Base-by-base conservation (phyloP, 2,113 vertebrate genomes). In the Bostrychus sinensis region DNA sequence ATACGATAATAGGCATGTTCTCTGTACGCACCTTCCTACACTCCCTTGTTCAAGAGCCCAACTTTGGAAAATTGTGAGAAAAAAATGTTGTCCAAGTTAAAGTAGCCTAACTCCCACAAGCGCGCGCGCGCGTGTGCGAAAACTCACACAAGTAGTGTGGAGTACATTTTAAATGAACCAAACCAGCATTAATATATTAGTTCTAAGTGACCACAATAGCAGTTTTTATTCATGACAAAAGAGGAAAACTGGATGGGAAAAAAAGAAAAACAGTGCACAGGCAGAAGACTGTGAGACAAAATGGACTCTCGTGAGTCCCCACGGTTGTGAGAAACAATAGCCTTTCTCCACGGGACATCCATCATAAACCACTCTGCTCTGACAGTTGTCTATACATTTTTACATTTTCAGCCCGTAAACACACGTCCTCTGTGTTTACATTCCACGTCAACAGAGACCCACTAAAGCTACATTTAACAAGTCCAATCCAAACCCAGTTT, bases 371-470 rank as follows among this genome's bases (percentile, higher is more conserved):
- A 84, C 84, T 88, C 73, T 86, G 58, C 23, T 56, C 77, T 84
- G 85, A 86, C 89, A 64, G 81, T 82, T 79, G 78, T 88, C 86
- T 81, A 80, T 88, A 86, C 78, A 66, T 86, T 85, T 89, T 81
- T 76, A 63, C 51, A 80, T 73, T 84, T 81, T 68, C 34, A 46
- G 43, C 25, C 70, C 61, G 59, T 86, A 87, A 86, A 88, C 86
- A 85, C 65, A 72, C 59, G 75, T 83, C 82, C 60, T 51, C 12
- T 1, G 37, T 89, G 86, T 86, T 89, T 88, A 86, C 84, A 78
- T 81, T 78, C 75, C 66, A 66, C 68, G 71, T 84, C 81, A 83
- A 86, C 79, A 78, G 63, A 84, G 70, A 80, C 70, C 71, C 77
- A 83, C 82, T 85, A 83, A 63, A 72, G 55, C 72, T 75, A 48